Percentiles rank a stretch among this genome's conserved stretches.
Evolutionary conservation across 2,888 invertebrate genomes (phyloP).

Genomic region (Melinaea menophilus): DNA sequence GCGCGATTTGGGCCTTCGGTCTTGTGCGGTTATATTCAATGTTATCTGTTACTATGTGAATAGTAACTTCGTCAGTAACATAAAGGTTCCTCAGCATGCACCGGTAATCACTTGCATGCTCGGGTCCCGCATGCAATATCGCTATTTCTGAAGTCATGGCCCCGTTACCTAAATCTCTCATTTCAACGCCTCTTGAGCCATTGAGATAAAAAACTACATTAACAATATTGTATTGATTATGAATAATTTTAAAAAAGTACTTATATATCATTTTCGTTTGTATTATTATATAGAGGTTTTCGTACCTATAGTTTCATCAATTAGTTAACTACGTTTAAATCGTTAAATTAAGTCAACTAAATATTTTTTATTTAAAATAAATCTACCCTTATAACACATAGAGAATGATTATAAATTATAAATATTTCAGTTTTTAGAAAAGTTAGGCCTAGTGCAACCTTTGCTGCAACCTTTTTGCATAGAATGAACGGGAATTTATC

Average conservation of each 20-base stretch:
- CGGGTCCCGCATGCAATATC: conserved; percentile 79
- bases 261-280: no score
- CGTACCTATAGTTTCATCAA: no score
- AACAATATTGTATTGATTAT: not conserved
- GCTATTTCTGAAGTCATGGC: conserved; percentile 80
- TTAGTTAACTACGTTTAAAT: no score
- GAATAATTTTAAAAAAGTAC: no score
- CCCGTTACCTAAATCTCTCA: conserved; percentile 62
- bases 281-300: no score
- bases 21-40: conserved; percentile 38
- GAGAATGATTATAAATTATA: no score
- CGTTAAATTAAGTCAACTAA: no score
- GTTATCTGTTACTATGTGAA: no score
- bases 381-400: no score
- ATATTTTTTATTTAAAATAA: no score
- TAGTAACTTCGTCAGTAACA: conserved; percentile 79
- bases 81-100: conserved; percentile 82
- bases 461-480: conserved; percentile 19
- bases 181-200: conserved; percentile 68
- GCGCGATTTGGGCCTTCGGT: conserved; percentile 69
- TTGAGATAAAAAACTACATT: conserved; percentile 37
- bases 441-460: conserved; percentile 18
- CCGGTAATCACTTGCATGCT: conserved; percentile 81
- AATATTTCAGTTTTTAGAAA: conserved; percentile 12
- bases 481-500: conserved; percentile 28